Evolutionary conservation across 1,140 invertebrate species (phyloP).

Genomic region (Eulimnadia texana): DNA sequence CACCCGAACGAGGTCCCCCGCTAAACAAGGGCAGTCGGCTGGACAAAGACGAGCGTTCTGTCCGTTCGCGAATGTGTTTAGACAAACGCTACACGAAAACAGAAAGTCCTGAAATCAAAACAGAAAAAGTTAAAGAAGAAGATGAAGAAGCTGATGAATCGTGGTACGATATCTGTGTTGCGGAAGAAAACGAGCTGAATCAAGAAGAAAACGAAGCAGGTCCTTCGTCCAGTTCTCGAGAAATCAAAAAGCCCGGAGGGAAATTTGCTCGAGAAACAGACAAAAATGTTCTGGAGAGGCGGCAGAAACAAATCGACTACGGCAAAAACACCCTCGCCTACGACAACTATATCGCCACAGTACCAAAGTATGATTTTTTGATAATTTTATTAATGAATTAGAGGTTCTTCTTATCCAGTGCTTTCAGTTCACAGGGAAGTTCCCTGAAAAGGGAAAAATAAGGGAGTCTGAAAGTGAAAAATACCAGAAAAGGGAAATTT

Average conservation of each 20-base stretch:
- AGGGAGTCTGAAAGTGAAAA: too few relatives aligned
- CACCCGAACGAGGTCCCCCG: not conserved
- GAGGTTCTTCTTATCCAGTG: too few relatives aligned
- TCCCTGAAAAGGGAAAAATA: too few relatives aligned
- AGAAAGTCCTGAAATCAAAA: too few relatives aligned
- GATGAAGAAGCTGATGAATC: not conserved
- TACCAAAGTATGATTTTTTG: slow-evolving; percentile 52
- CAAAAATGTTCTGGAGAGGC: slow-evolving; percentile 27
- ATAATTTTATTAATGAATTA: too few relatives aligned
- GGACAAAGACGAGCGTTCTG: not conserved
- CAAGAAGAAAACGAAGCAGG: not conserved
- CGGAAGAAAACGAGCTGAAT: not conserved
- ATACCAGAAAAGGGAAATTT: slow-evolving; percentile 4
- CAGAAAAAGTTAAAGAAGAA: not conserved
- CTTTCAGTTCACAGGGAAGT: not conserved
- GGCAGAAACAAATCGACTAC: slow-evolving; percentile 88
- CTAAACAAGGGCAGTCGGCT: not conserved
- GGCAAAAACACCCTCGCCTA: slow-evolving; percentile 87
- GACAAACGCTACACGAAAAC: not conserved
- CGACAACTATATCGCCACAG: slow-evolving; percentile 50
- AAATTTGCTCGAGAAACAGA: not conserved
- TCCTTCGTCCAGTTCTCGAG: not conserved
- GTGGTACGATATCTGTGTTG: not conserved
- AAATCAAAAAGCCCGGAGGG: not conserved
- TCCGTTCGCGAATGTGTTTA: not conserved